Evolutionary conservation across 2,888 invertebrate species (phyloP).

Genomic region (Cantharis nigra): DNA sequence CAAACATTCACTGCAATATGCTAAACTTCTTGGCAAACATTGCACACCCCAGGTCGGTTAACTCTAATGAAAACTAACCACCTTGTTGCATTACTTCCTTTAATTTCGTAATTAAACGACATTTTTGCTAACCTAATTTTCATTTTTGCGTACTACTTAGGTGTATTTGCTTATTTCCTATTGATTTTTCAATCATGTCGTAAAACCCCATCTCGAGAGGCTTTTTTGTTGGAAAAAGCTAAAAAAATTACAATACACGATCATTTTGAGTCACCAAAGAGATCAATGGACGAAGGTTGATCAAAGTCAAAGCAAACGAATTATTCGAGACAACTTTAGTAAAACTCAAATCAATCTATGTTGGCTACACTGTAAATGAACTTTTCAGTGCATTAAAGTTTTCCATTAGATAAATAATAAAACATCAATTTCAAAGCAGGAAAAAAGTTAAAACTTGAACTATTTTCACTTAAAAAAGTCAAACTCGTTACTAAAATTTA

Average conservation of each 20-base stretch:
- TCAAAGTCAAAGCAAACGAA: constrained; percentile 1
- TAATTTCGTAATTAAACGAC: background rate
- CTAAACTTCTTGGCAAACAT: background rate
- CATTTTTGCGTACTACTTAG: background rate
- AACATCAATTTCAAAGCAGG: background rate
- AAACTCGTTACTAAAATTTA: background rate
- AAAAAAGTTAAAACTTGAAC: background rate
- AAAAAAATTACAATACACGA: background rate
- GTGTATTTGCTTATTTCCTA: background rate
- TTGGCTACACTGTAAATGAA: background rate
- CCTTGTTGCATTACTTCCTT: background rate
- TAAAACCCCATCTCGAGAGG: background rate
- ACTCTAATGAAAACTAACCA: background rate
- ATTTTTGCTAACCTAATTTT: background rate
- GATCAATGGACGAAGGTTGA: background rate
- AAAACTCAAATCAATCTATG: background rate
- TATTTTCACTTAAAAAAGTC: background rate
- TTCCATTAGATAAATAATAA: background rate
- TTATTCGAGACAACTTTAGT: background rate
- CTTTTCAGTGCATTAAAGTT: background rate
- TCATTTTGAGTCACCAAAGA: background rate
- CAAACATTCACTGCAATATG: background rate
- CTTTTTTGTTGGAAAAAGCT: background rate
- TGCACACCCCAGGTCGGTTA: background rate
- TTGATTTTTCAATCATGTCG: background rate